Conservation (phyloP, 2,797 vertebrate species). For the Catamblyrhynchus diadema region DNA sequence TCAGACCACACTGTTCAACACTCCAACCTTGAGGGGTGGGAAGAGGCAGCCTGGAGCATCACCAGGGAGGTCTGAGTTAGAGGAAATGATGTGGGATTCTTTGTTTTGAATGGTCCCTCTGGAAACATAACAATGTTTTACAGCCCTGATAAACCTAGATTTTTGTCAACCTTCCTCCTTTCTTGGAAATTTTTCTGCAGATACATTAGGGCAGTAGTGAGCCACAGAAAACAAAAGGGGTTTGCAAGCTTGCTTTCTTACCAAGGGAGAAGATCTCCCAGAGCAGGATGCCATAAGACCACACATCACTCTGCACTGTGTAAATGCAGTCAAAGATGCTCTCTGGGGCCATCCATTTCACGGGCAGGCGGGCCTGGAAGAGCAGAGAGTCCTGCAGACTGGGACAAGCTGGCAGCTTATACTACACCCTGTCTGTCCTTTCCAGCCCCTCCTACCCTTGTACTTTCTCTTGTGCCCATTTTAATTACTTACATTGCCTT, state of each 20-base stretch:
- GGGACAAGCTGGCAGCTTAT: neutral
- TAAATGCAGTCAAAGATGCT: conserved; percentile 98
- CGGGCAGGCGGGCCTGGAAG: conserved; percentile 91
- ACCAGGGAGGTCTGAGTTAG: neutral
- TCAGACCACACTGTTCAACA: neutral
- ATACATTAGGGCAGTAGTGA: neutral
- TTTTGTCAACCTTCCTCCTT: neutral
- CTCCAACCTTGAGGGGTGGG: neutral
- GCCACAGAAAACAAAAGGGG: neutral
- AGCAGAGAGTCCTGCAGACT: neutral
- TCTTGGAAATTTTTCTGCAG: neutral
- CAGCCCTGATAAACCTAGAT: neutral
- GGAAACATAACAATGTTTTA: neutral
- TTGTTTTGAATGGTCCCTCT: neutral
- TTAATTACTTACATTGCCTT: conserved; percentile 89
- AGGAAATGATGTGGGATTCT: neutral
- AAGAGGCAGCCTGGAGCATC: neutral
- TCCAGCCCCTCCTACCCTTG: neutral
- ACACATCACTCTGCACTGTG: conserved; percentile 97
- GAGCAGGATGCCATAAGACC: conserved; percentile 97
- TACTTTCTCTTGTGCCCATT: neutral
- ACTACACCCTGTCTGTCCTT: neutral
- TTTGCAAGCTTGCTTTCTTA: conserved; percentile 52
- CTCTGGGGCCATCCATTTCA: conserved; percentile 99
- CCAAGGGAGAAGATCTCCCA: conserved; percentile 99